phyloP scores from a whole-genome alignment of 2,888 invertebrate genomes.

The Cataglyphis altisquamis region DNA sequence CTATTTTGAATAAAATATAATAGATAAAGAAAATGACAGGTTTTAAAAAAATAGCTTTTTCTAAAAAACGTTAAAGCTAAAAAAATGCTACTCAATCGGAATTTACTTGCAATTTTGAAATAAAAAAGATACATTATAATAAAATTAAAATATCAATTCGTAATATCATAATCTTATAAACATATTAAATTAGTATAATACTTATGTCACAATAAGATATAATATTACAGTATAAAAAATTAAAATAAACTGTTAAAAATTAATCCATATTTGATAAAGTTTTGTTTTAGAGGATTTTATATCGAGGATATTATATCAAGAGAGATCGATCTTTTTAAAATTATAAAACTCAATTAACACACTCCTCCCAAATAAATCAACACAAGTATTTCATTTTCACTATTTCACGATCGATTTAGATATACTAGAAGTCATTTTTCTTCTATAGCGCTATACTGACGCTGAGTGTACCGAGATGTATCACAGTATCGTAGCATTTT shows the following conservation, averaged over 20 bases:
- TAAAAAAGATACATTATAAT: neutral
- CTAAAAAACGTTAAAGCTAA: no score
- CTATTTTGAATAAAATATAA: neutral
- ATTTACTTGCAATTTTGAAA: neutral
- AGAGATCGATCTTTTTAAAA: neutral
- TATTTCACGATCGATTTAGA: neutral
- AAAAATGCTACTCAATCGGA: neutral
- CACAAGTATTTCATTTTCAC: neutral
- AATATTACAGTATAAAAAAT: neutral
- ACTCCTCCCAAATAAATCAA: neutral
- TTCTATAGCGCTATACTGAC: neutral
- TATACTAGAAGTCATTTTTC: neutral
- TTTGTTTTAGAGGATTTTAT: neutral
- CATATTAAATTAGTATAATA: neutral
- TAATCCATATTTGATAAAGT: neutral
- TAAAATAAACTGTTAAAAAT: neutral
- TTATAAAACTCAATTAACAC: neutral
- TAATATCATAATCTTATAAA: neutral
- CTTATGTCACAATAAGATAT: neutral
- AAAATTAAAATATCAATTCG: neutral
- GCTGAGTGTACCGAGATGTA: constrained; percentile 32
- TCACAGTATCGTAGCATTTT: constrained; percentile 4
- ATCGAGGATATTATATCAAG: neutral
- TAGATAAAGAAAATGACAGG: neutral
- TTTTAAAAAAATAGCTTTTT: neutral